These are phyloP conservation scores for Brachycybe producta DNA, from an alignment of 2,888 invertebrate genomes.

Conservation along the genomic window DNA sequence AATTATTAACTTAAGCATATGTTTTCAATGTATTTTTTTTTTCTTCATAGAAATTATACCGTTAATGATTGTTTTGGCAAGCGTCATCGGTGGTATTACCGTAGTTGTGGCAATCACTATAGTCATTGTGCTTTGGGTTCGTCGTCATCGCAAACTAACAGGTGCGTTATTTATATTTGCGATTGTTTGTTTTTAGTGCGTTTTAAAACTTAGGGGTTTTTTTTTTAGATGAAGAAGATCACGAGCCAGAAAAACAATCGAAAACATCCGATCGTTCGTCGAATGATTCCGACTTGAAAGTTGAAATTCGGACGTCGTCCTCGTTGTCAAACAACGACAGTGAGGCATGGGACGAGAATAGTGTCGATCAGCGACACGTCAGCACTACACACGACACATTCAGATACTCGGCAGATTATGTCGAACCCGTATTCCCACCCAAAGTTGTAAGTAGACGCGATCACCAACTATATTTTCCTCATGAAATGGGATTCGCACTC, in stretches of 20 bases:
- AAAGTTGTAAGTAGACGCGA: constrained; percentile 44
- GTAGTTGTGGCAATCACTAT: constrained; percentile 70
- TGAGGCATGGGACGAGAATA: constrained; percentile 29
- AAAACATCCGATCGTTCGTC: constrained; percentile 69
- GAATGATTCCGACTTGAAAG: constrained; percentile 76
- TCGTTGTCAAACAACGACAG: constrained; percentile 53
- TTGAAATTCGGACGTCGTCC: constrained; percentile 71
- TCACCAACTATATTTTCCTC: too few species aligned
- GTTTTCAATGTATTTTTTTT: constrained; percentile 22
- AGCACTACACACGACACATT: constrained; percentile 44
- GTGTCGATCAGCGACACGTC: constrained; percentile 49
- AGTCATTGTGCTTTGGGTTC: constrained; percentile 60
- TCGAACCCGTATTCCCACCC: constrained; percentile 63
- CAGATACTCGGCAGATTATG: constrained; percentile 52
- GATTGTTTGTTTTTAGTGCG: background rate
- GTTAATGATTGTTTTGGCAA: constrained; percentile 65
- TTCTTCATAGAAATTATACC: constrained; percentile 54
- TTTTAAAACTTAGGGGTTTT: constrained; percentile 5
- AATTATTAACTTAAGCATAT: too few species aligned
- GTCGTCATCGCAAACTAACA: constrained; percentile 15
- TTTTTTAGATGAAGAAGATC: constrained; percentile 33
- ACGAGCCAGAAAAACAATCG: constrained; percentile 39
- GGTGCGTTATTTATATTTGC: constrained; percentile 1
- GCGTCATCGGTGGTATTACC: constrained; percentile 72
- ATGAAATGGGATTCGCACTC: background rate